Percentiles rank a stretch among this genome's conserved stretches.
Conservation (phyloP, 2,888 invertebrate species). For the Dicycla oo region DNA sequence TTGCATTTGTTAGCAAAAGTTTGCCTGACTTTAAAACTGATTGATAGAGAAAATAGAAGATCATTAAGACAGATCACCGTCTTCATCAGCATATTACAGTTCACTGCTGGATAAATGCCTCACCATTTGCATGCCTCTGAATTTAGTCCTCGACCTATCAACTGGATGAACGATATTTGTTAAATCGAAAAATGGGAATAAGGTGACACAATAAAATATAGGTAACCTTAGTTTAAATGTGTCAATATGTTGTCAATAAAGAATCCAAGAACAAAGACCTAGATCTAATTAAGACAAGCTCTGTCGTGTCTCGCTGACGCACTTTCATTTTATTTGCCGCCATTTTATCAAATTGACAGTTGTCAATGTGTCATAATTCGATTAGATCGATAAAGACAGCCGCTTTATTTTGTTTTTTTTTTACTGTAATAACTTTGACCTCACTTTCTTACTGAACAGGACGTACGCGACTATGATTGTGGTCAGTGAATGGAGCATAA, state of each 20-base stretch:
- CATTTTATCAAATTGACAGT: constrained; percentile 48
- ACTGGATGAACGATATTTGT: neutral
- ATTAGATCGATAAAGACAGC: constrained; percentile 28
- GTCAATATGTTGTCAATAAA: neutral
- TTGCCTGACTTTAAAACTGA: neutral
- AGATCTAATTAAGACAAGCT: constrained; percentile 29
- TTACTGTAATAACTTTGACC: constrained; percentile 43
- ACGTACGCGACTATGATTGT: constrained; percentile 41
- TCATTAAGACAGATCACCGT: neutral
- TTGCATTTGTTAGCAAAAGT: neutral
- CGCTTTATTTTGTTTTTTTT: constrained; percentile 18
- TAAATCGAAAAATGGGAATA: neutral
- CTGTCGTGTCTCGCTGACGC: constrained; percentile 6
- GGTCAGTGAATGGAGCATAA: constrained; percentile 50
- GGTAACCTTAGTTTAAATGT: neutral
- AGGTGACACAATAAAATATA: neutral
- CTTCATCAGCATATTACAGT: neutral
- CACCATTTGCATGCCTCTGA: neutral
- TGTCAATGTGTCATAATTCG: constrained; percentile 48
- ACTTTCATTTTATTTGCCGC: constrained; percentile 38
- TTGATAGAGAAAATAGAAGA: neutral
- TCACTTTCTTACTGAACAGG: constrained; percentile 63
- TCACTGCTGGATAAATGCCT: neutral
- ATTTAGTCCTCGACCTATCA: too few species aligned
- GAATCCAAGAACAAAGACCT: constrained; percentile 23